phyloP scores from a whole-genome alignment of 2,797 vertebrate genomes.

The Pseudochirops corinnae region DNA sequence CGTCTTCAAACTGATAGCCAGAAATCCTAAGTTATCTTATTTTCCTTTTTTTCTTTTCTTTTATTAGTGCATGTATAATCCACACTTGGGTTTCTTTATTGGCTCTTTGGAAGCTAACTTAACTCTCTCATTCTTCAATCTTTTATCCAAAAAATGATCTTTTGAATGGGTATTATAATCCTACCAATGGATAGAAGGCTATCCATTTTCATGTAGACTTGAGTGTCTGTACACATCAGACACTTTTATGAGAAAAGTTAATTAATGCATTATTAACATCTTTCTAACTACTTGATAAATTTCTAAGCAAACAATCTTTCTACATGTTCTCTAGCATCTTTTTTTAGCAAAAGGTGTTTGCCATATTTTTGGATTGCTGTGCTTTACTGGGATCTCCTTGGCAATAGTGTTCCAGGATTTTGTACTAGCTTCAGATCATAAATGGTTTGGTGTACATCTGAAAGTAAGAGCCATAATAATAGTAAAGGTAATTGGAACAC shows the following conservation, averaged over 20 bases:
- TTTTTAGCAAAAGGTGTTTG: conserved; percentile 46
- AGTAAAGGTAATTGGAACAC: conserved; percentile 30
- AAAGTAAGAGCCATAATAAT: neutral
- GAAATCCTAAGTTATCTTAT: conserved; percentile 47
- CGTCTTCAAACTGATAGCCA: conserved; percentile 40
- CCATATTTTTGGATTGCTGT: conserved; percentile 43
- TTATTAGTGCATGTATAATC: conserved; percentile 65
- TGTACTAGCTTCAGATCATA: conserved; percentile 24
- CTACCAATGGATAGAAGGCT: conserved; percentile 15
- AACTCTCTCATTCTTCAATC: conserved; percentile 52
- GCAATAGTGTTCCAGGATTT: conserved; percentile 23
- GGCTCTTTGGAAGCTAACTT: conserved; percentile 58
- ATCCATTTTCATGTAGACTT: conserved; percentile 46
- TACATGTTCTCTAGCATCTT: conserved; percentile 36
- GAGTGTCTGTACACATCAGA: conserved; percentile 53
- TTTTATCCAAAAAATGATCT: conserved; percentile 50
- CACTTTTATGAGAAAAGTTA: conserved; percentile 25
- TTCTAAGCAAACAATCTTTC: conserved; percentile 49
- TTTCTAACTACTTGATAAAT: conserved; percentile 56
- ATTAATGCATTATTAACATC: conserved; percentile 45
- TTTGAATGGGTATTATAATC: conserved; percentile 22
- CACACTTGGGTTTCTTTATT: conserved; percentile 64
- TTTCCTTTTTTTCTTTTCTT: conserved; percentile 54
- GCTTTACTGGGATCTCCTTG: conserved; percentile 39
- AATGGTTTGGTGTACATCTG: conserved; percentile 42